Evolutionary conservation across 2,113 vertebrate species (phyloP), one percentile per base, ranked within the genome.

Genomic region (Smithornis capensis): DNA sequence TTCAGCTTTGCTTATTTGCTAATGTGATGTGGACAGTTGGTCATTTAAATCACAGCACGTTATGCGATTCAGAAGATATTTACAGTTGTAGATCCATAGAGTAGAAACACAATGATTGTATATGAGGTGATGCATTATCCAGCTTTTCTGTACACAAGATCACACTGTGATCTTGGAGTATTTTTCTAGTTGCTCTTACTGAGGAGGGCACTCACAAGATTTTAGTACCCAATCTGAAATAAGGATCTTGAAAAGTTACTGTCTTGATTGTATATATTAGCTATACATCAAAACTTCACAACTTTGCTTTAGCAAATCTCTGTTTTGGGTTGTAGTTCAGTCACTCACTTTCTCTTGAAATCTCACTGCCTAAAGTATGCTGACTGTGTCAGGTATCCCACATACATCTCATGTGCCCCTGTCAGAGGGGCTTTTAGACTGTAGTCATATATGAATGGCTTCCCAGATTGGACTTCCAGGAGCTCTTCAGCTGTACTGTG

Each of bases 1-100:
- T 93, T 95, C 64, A 53, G 68, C 50, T 94, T 97, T 92, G 49
- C 35, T 90, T 57, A 69, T 52, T 93, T 91, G 74, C 47, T 96
- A 95, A 57, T 83, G 60, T 78, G 73, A 52, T 93, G 40, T 87
- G 92, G 75, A 93, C 44, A 44, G 78, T 92, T 64, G 71, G 82
- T 90, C 25, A 89, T 95, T 96, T 90, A 83, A 94, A 87, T 92
- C 93, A 52, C 33, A 35, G 31, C 0, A 0, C 52, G n/a, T 16
- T 71, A 9, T 42, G 18, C 49, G 65, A 68, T 90, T 90, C 40
- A 70, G 55, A 63, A 13, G 14, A n/a, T 18, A 75, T 7, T 52
- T 78, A 23, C 38, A 64, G 19, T 6, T 86, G 35, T 57, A 78
- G n/a, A 52, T 64, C 59, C 31, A 23, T 33, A 52, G 14, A 83